Evolutionary conservation across 2,797 vertebrate species (phyloP).

Genomic region (Xiphophorus birchmanni): DNA sequence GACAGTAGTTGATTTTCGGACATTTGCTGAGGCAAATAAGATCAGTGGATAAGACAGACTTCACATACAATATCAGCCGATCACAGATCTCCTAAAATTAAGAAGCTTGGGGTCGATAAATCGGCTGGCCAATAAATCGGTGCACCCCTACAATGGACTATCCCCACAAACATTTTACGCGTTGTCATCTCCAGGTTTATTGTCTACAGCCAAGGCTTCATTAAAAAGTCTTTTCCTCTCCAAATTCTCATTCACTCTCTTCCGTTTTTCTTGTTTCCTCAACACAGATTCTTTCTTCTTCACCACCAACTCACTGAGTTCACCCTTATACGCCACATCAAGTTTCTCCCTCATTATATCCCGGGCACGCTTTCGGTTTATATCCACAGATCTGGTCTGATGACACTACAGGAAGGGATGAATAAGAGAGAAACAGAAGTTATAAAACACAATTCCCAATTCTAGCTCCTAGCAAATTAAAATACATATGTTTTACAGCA

Average conservation of each 20-base stretch:
- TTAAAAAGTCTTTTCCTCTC: slow-evolving; percentile 89
- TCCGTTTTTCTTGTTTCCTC: slow-evolving; percentile 89
- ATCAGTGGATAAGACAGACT: no score
- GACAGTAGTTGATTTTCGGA: no score
- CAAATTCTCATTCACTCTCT: slow-evolving; percentile 85
- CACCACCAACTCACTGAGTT: slow-evolving; percentile 83
- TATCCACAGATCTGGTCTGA: slow-evolving; percentile 91
- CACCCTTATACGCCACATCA: slow-evolving; percentile 88
- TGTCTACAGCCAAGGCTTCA: slow-evolving; percentile 69
- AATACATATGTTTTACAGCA: neutral
- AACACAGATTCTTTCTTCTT: slow-evolving; percentile 80
- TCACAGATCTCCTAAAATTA: no score
- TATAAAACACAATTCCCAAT: neutral
- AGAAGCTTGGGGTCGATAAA: no score
- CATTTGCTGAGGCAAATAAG: no score
- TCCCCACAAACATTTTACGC: slow-evolving; percentile 13
- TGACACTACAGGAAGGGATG: slow-evolving; percentile 85
- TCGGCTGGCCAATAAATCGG: no score
- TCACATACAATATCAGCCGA: no score
- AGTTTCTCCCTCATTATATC: slow-evolving; percentile 90
- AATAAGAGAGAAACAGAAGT: slow-evolving; percentile 6
- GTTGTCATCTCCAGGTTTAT: slow-evolving; percentile 48
- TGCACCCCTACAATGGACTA: neutral
- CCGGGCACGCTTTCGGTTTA: slow-evolving; percentile 89
- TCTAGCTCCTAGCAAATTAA: neutral